Percentiles rank a stretch among this genome's conserved stretches.
Evolutionary conservation across 1,140 invertebrate species (phyloP).

Genomic region (Manduca sexta): DNA sequence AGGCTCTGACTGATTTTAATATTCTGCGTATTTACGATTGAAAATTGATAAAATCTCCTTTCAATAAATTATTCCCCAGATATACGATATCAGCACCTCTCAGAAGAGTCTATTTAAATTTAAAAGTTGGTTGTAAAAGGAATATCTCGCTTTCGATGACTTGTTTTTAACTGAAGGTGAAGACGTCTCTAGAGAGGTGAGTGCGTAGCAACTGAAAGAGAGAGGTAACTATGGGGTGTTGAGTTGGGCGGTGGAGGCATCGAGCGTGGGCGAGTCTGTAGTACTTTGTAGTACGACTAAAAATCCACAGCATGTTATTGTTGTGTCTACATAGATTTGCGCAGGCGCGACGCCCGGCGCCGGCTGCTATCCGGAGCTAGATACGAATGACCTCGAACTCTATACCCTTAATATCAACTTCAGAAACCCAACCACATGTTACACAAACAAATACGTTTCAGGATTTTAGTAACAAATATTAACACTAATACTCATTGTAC

Average conservation of each 20-base stretch:
- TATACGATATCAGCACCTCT: no score
- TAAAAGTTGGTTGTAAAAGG: neutral
- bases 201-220: constrained; percentile 40
- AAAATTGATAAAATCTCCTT: no score
- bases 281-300: constrained; percentile 64
- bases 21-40: no score
- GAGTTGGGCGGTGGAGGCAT: constrained; percentile 12
- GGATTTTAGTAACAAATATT: no score
- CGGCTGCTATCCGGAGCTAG: constrained; percentile 23
- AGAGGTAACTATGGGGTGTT: constrained; percentile 13
- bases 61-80: no score
- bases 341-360: constrained; percentile 40
- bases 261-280: constrained; percentile 69
- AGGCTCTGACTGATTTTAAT: no score
- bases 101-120: no score
- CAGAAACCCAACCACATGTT: no score
- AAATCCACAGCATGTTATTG: constrained; percentile 47
- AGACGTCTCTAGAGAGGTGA: constrained; percentile 9
- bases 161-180: constrained; percentile 12
- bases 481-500: no score
- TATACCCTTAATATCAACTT: constrained; percentile 37
- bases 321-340: constrained; percentile 55
- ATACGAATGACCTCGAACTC: constrained; percentile 53
- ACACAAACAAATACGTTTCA: no score
- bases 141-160: constrained; percentile 17